Percentiles rank a stretch among this genome's conserved stretches.
phyloP scores from a whole-genome alignment of 2,888 invertebrate species.

The Leptinotarsa rubiginosa region DNA sequence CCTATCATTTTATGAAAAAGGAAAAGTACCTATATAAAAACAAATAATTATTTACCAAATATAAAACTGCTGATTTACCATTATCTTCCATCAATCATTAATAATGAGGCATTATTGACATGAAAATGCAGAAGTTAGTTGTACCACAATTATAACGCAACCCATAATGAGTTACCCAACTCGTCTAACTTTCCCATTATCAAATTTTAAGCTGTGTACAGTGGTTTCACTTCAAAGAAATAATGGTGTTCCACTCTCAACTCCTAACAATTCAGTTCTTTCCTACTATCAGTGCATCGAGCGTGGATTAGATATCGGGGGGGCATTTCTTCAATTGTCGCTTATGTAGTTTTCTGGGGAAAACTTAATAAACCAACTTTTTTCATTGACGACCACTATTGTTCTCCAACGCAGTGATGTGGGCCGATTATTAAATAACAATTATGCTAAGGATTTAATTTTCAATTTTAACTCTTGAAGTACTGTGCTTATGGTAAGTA shows the following conservation, averaged over 20 bases:
- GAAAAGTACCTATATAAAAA: too few relatives aligned
- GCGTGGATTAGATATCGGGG: conserved; percentile 6
- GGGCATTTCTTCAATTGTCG: conserved; percentile 8
- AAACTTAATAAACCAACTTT: neutral
- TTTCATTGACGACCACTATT: neutral
- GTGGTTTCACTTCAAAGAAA: neutral
- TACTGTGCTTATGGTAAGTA: conserved; percentile 2
- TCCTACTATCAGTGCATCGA: conserved; percentile 21
- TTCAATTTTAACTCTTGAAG: neutral
- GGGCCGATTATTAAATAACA: neutral
- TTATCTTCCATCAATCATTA: too few relatives aligned
- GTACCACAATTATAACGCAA: neutral
- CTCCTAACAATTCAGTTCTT: conserved; percentile 23
- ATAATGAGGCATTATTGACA: too few relatives aligned
- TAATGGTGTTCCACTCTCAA: conserved; percentile 9
- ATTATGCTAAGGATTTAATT: neutral
- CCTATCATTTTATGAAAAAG: too few relatives aligned
- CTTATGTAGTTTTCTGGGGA: conserved; percentile 2
- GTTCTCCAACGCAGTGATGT: neutral
- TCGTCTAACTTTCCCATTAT: conserved; percentile 1
- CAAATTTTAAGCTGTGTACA: conserved; percentile 2
- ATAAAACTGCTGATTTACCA: too few relatives aligned
- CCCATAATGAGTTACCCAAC: neutral
- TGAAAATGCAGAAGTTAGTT: neutral
- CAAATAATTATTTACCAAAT: too few relatives aligned